These are phyloP conservation scores for Pachydiplax longipennis DNA, from an alignment of 2,888 invertebrate genomes.

Conservation along the genomic window DNA sequence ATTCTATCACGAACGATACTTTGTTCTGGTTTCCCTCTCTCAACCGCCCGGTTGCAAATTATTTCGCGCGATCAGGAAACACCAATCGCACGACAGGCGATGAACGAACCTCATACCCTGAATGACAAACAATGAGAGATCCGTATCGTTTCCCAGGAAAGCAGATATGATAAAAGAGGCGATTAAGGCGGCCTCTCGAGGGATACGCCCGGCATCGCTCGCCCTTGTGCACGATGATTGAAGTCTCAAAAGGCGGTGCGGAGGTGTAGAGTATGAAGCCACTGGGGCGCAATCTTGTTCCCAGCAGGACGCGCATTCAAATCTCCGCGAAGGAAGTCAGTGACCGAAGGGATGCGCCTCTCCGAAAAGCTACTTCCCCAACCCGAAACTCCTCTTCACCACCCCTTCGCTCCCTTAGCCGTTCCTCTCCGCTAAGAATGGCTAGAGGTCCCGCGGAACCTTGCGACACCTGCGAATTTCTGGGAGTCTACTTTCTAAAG, in stretches of 20 bases:
- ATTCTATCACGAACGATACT: no score
- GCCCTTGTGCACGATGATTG: background rate
- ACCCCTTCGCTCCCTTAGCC: background rate
- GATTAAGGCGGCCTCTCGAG: background rate
- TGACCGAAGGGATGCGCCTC: conserved; percentile 16
- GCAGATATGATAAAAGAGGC: background rate
- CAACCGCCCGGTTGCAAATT: no score
- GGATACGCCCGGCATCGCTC: background rate
- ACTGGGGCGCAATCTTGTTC: background rate
- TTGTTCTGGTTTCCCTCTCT: no score
- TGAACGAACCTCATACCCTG: background rate
- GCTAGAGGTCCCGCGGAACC: no score
- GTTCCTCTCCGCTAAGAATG: no score
- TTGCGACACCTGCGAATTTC: no score
- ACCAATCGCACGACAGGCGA: no score
- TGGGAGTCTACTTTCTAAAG: no score
- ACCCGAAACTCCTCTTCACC: background rate
- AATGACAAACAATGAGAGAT: background rate
- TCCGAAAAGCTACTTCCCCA: background rate
- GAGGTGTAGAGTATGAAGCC: background rate
- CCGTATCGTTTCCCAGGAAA: background rate
- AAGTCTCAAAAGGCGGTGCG: background rate
- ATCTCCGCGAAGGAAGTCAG: conserved; percentile 20
- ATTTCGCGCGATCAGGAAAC: no score
- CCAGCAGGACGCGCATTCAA: conserved; percentile 7